Conservation (phyloP, 1,140 invertebrate species). For the Saccostrea echinata region DNA sequence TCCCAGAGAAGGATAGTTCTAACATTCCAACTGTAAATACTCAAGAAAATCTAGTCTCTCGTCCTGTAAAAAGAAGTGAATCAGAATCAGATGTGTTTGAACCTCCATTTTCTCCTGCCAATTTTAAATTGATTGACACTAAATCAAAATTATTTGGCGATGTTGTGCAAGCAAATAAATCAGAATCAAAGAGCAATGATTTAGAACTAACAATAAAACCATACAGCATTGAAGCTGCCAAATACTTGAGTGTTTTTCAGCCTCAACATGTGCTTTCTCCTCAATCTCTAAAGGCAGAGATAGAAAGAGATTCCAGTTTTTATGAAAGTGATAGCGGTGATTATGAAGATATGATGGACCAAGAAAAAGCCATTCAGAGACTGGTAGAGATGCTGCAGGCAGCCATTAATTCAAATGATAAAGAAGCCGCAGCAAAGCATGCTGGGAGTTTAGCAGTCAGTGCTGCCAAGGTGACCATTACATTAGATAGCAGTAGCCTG, state of each 20-base stretch:
- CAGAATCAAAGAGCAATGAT: neutral
- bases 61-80: neutral
- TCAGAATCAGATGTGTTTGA: neutral
- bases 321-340: neutral
- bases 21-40: neutral
- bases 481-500: slow-evolving; percentile 47
- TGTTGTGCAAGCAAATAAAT: neutral
- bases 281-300: neutral
- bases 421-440: slow-evolving; percentile 53
- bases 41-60: neutral
- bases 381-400: slow-evolving; percentile 48
- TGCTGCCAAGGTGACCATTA: slow-evolving; percentile 53
- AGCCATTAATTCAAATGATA: slow-evolving; percentile 59
- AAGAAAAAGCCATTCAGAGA: slow-evolving; percentile 19
- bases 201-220: neutral
- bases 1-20: neutral
- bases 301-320: neutral
- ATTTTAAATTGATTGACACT: slow-evolving; percentile 21
- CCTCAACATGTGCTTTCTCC: neutral
- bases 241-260: neutral
- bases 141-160: neutral
- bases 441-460: slow-evolving; percentile 54
- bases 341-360: slow-evolving; percentile 34
- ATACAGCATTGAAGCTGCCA: neutral
- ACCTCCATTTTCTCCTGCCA: slow-evolving; percentile 18